These are phyloP conservation scores for Daboia siamensis DNA, from an alignment of 2,113 vertebrate genomes.

Conservation along the genomic window DNA sequence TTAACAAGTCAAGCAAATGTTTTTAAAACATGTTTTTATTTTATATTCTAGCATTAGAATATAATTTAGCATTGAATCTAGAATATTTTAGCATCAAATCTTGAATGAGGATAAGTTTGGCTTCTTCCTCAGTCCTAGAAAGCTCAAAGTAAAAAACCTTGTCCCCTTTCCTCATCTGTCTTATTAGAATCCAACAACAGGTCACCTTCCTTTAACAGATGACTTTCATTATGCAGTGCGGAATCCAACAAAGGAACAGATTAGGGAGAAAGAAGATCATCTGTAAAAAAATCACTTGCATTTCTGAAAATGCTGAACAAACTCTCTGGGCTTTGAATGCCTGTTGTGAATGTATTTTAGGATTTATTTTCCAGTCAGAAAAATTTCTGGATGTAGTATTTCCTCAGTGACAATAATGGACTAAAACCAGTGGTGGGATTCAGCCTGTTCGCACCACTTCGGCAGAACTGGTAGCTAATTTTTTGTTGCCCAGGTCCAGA, in stretches of 20 bases:
- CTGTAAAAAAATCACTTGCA: not conserved
- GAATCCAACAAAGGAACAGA: not conserved
- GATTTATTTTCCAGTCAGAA: not conserved
- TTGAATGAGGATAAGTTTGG: not conserved
- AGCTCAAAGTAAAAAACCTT: not conserved
- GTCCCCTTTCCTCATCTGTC: not conserved
- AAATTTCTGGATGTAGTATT: not conserved
- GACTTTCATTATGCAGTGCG: slow-evolving; percentile 19
- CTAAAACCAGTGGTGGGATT: not conserved
- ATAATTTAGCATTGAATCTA: not conserved
- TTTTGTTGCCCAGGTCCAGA: no score
- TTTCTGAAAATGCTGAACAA: not conserved
- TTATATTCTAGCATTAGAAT: not conserved
- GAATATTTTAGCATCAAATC: not conserved
- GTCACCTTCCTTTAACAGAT: slow-evolving; percentile 23
- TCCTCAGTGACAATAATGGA: not conserved
- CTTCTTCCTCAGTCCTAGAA: not conserved
- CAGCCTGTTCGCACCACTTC: no score
- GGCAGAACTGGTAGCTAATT: no score
- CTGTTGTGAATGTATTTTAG: not conserved
- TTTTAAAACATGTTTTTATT: not conserved
- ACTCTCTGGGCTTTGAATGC: not conserved
- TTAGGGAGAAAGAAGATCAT: not conserved
- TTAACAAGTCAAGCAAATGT: not conserved
- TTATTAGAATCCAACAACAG: not conserved